A percentile compares a stretch with the other conserved stretches of the same genome.
Conservation (phyloP, 1,140 invertebrate genomes). For the Caenorhabditis tropicalis region DNA sequence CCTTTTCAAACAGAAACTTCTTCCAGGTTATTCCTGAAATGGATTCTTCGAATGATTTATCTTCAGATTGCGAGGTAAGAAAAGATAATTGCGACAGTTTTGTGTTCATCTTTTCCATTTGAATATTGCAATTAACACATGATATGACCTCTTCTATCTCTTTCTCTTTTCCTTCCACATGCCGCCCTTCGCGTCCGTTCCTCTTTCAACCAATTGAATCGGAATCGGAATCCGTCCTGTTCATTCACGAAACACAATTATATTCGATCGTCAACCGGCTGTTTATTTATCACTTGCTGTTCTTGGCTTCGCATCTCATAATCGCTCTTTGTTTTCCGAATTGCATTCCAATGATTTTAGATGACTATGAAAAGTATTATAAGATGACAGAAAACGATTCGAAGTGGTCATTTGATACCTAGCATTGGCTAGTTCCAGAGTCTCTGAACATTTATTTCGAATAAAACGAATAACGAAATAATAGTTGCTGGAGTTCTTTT, state of each 20-base stretch:
- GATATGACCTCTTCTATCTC: constrained; percentile 18
- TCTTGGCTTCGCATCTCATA: neutral
- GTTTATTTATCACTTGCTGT: constrained; percentile 35
- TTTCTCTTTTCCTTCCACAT: neutral
- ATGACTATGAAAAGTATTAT: neutral
- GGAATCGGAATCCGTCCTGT: neutral
- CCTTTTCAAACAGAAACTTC: neutral
- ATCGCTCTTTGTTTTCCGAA: constrained; percentile 21
- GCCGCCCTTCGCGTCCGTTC: neutral
- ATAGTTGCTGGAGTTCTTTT: too few species aligned
- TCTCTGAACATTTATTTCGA: too few species aligned
- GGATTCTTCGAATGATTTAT: neutral
- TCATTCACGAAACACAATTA: neutral
- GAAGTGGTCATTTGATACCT: neutral
- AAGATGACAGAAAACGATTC: neutral
- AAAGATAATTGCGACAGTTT: constrained; percentile 6
- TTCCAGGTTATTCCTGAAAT: neutral
- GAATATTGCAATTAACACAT: constrained; percentile 41
- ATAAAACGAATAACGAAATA: too few species aligned
- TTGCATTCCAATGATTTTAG: neutral
- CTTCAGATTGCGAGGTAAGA: neutral
- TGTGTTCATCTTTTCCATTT: neutral
- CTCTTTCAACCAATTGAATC: neutral
- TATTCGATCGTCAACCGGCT: neutral
- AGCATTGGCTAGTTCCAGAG: neutral